Base-by-base conservation (phyloP, 1,140 invertebrate species). In the Lepidurus couesii region DNA sequence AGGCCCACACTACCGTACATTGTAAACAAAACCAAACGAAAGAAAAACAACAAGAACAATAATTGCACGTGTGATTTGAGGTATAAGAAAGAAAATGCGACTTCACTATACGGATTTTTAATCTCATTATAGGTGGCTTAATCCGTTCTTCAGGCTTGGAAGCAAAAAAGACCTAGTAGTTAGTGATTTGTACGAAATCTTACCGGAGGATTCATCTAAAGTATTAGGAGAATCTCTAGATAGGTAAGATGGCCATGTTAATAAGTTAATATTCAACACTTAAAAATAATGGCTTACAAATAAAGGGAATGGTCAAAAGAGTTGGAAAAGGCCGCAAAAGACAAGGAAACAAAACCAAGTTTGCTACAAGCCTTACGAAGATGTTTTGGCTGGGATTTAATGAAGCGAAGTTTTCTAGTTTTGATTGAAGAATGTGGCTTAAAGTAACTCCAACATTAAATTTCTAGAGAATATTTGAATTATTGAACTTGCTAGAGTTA, bases 91-190 rank as follows among this genome's bases (percentile, higher is more conserved):
- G 75, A 13, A 77, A 53, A 47, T 75, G 77, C 79, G 78, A 82
- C 34, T 34, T 34, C 2, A 2, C 75, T 79, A 76, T n/a, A 42
- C 34, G 34, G 21, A 45, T 43, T n/a, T 8, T 81, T 2, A 13
- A 53, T 44, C 82, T 82, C 34, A 34, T 4, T 65, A 83, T 75
- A 78, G 78, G 21, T 80, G 80, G 8, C 44, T 47, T 16, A 76
- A 82, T 45, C 81, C 83, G 80, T 79, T 86, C 86, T 84, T 80
- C 92, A 90, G 89, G 87, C 89, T 80, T 84, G 91, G 91, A n/a
- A 89, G 86, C 83, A 88, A 87, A 80, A 86, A 89, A 81, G 90
- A 92, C 81, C 85, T 92, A n/a, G 90, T 90, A 83, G 84, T 90
- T 75, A 84, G 87, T 47, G 91, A 93, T 84, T 86, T 93, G 21